A percentile compares a stretch with the other conserved stretches of the same genome.
Evolutionary conservation across 2,113 vertebrate genomes (phyloP).

Genomic region (Cyrtonyx montezumae): DNA sequence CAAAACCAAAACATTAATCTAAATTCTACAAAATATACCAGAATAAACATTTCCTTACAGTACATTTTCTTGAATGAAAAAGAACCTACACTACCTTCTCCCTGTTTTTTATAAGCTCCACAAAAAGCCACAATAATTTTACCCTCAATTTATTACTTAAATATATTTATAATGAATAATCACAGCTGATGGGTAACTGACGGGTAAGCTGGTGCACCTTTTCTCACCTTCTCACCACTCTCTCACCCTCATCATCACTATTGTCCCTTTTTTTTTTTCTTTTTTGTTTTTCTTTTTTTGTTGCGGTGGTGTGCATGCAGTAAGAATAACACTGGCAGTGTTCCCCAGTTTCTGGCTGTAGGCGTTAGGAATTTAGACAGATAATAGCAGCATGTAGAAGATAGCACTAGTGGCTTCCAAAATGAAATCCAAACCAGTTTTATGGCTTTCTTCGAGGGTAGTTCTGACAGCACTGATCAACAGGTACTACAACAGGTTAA

Average conservation of each 20-base stretch:
- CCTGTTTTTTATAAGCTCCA: conserved; percentile 9
- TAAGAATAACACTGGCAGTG: neutral
- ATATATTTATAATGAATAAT: neutral
- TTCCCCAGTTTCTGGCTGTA: neutral
- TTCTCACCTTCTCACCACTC: neutral
- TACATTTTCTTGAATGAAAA: neutral
- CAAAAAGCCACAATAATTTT: conserved; percentile 28
- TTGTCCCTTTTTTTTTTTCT: accelerated
- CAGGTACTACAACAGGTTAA: neutral
- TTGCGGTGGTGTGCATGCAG: neutral
- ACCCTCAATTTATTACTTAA: conserved; percentile 13
- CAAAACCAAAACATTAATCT: neutral
- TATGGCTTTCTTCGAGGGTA: neutral
- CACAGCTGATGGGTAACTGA: neutral
- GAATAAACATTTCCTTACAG: neutral
- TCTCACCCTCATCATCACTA: neutral
- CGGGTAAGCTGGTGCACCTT: neutral
- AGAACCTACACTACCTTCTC: neutral
- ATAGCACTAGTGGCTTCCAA: neutral
- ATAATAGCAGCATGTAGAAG: neutral
- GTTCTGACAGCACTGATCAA: accelerated
- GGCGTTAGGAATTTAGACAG: neutral
- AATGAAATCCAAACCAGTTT: neutral
- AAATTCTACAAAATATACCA: neutral
- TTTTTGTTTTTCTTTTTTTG: neutral